Evolutionary conservation across 2,797 vertebrate genomes (phyloP), one percentile per base, ranked within the genome.

Genomic region (Malacoctenus gilli): DNA sequence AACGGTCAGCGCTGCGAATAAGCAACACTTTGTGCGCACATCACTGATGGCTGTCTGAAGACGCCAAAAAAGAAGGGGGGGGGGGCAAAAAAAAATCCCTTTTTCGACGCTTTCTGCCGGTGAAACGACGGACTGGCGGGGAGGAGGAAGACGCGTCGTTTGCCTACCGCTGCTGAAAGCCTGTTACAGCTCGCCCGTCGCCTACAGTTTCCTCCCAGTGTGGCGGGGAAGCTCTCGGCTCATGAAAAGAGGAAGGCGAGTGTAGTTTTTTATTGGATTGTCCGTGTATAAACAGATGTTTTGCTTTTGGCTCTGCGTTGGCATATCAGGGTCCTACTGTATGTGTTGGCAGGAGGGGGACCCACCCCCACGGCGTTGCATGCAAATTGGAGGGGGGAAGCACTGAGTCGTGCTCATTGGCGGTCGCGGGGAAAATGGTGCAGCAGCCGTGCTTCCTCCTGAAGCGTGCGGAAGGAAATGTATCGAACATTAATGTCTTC

Each of bases 241-340:
- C 14, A 30, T 25, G n/a, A 50, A 34, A 68, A 28, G 5, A 40
- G 19, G 16, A 4, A 12, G 5, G 13, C 30, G 30, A 25, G 18
- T 32, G 38, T 37, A 10, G n/a, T n/a, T 49, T 55, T 52, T 16
- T 28, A 10, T 41, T 41, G n/a, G 20, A 40, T 53, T 40, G 22
- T 13, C 21, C 2, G 39, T 56, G 39, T 20, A 51, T 51, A 40
- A 73, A 43, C 37, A 59, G 39, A 20, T 61, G 38, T 36, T 50
- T 65, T 51, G 35, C 39, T 55, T 36, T 25, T 36, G 35, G 51
- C 41, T 51, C 21, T 42, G 31, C 48, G 14, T 55, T 41, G 49
- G 30, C 19, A 43, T 19, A 32, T 28, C 34, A 34, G 22, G 47
- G 10, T 51, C 21, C n/a, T 7, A 22, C 20, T 58, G 36, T 30